Evolutionary conservation across 2,888 invertebrate genomes (phyloP).

Genomic region (Apocheima hispidaria): DNA sequence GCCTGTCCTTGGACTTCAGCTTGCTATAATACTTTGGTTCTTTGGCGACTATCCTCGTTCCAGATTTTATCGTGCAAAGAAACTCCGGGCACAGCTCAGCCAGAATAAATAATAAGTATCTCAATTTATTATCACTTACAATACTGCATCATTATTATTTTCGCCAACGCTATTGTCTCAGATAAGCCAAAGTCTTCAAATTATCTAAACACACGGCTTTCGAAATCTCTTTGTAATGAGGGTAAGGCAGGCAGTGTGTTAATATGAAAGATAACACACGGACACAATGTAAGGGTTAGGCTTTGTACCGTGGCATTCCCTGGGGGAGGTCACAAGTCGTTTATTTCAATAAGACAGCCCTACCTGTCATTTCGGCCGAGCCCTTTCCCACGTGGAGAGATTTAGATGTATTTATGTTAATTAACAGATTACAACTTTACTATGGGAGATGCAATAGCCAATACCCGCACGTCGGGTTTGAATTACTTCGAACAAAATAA

Average conservation of each 20-base stretch:
- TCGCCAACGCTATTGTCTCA: not conserved
- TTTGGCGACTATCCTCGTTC: too few relatives aligned
- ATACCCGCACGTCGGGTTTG: too few relatives aligned
- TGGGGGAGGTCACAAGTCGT: constrained; percentile 62
- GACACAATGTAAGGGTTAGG: constrained; percentile 36
- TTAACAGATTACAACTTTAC: constrained; percentile 23
- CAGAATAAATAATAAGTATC: too few relatives aligned
- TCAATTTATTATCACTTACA: not conserved
- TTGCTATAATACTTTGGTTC: too few relatives aligned
- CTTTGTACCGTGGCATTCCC: constrained; percentile 42
- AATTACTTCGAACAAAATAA: too few relatives aligned
- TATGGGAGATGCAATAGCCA: constrained; percentile 11
- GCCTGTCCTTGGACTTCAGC: too few relatives aligned
- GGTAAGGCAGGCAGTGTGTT: constrained; percentile 33
- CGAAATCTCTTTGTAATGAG: constrained; percentile 29
- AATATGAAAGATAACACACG: constrained; percentile 40
- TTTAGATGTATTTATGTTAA: constrained; percentile 61
- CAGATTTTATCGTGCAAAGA: too few relatives aligned
- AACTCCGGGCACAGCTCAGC: too few relatives aligned
- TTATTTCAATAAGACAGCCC: constrained; percentile 69
- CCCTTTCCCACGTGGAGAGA: constrained; percentile 55
- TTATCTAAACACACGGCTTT: constrained; percentile 18
- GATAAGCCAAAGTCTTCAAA: constrained; percentile 20
- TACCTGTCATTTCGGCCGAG: constrained; percentile 57
- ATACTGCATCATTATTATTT: not conserved